Evolutionary conservation across 2,888 invertebrate genomes (phyloP).

Genomic region (Eupithecia centaureata): DNA sequence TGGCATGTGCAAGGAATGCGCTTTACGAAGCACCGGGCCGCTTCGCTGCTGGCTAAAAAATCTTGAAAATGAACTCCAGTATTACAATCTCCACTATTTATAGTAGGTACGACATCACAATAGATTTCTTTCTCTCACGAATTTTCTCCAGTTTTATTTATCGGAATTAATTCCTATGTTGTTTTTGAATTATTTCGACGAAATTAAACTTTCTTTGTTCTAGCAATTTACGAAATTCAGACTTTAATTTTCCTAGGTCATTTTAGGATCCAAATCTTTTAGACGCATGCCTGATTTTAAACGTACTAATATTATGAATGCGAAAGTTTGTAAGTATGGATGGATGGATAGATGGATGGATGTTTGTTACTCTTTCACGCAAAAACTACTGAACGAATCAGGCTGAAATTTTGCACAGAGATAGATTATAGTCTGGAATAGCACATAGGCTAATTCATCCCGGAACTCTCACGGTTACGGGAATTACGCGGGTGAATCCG

Average conservation of each 20-base stretch:
- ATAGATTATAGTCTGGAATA: too few relatives aligned
- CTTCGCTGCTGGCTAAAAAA: not conserved
- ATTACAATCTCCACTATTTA: not conserved
- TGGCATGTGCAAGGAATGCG: too few relatives aligned
- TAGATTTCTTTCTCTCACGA: conserved; percentile 36
- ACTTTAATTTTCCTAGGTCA: not conserved
- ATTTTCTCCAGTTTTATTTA: conserved; percentile 6
- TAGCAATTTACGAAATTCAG: not conserved
- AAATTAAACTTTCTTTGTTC: conserved; percentile 7
- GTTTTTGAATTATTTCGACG: conserved; percentile 9
- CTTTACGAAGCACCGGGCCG: not conserved
- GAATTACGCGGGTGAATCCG: too few relatives aligned
- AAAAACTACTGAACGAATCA: too few relatives aligned
- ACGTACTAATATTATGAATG: too few relatives aligned
- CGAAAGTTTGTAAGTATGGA: too few relatives aligned
- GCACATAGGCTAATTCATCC: too few relatives aligned
- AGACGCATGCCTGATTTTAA: not conserved
- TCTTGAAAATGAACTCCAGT: not conserved
- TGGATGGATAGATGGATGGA: too few relatives aligned
- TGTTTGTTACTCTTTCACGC: too few relatives aligned
- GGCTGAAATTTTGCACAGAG: too few relatives aligned
- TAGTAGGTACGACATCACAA: not conserved
- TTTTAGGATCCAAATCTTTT: not conserved
- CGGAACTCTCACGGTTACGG: too few relatives aligned
- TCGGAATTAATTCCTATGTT: conserved; percentile 12